Evolutionary conservation across 2,113 vertebrate species (phyloP).

Genomic region (western clawed frog (Xenopus tropicalis)): DNA sequence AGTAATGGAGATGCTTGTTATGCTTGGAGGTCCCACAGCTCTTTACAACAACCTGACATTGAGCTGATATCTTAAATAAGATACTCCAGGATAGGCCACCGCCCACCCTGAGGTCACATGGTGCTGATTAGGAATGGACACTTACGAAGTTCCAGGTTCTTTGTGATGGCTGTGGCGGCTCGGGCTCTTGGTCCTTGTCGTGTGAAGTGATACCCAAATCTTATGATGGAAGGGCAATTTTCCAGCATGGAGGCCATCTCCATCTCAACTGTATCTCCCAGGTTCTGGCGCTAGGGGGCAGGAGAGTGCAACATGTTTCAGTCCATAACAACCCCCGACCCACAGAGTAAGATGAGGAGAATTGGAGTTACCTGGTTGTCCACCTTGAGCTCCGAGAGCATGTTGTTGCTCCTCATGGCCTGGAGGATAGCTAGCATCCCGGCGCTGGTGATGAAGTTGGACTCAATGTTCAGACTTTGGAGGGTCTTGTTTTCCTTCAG

Average conservation of each 20-base stretch:
- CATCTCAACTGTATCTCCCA: constrained; percentile 90
- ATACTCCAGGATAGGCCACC: too few relatives aligned
- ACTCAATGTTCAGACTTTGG: constrained; percentile 89
- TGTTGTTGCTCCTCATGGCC: constrained; percentile 72
- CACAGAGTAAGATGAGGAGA: fast-evolving
- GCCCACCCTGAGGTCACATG: too few relatives aligned
- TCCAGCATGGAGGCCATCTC: constrained; percentile 91
- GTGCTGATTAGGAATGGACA: constrained; percentile 9
- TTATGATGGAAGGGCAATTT: constrained; percentile 81
- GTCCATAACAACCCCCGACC: not conserved
- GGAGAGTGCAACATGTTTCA: not conserved
- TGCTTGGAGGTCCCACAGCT: too few relatives aligned
- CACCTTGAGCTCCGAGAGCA: constrained; percentile 80
- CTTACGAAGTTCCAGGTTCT: constrained; percentile 90
- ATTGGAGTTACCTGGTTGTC: constrained; percentile 84
- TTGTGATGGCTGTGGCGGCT: constrained; percentile 83
- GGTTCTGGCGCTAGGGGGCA: constrained; percentile 73
- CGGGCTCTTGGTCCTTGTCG: constrained; percentile 90
- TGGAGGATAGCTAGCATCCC: constrained; percentile 85
- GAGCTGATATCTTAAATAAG: too few relatives aligned
- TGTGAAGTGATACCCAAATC: constrained; percentile 91
- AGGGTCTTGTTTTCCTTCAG: constrained; percentile 81
- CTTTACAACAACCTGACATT: not conserved
- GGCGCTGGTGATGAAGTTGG: constrained; percentile 89
- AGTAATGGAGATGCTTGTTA: too few relatives aligned